These are phyloP conservation scores for Kuschelorhynchus macadamiae DNA, from an alignment of 2,888 invertebrate genomes.

Conservation along the genomic window DNA sequence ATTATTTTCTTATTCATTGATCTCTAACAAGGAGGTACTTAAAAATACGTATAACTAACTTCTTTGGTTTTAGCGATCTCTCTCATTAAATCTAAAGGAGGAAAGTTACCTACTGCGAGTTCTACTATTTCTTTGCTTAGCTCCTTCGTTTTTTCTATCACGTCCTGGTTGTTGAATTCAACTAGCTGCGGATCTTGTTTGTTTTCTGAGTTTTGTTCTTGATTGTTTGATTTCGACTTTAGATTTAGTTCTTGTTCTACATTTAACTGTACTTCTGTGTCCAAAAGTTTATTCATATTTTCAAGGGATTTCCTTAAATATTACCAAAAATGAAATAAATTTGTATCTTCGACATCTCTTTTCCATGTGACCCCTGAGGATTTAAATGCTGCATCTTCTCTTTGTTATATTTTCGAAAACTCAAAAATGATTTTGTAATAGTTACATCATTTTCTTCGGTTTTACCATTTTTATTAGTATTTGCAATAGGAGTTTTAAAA, in stretches of 20 bases:
- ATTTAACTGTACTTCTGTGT: background rate
- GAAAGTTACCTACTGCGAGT: too few species aligned
- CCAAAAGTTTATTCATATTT: background rate
- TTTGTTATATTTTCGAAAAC: too few species aligned
- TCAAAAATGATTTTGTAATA: too few species aligned
- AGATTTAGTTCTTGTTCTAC: background rate
- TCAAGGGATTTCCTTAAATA: background rate
- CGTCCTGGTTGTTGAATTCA: background rate
- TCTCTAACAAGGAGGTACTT: constrained; percentile 8
- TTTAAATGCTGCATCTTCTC: background rate
- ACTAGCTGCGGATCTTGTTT: constrained; percentile 1
- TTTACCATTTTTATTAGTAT: too few species aligned
- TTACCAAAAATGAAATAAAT: constrained; percentile 18
- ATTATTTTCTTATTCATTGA: constrained; percentile 10
- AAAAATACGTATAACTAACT: constrained; percentile 6
- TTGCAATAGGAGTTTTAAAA: too few species aligned
- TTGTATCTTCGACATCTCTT: constrained; percentile 14
- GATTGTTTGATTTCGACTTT: background rate
- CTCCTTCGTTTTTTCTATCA: background rate
- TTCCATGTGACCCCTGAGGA: constrained; percentile 4
- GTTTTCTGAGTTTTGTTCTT: constrained; percentile 2
- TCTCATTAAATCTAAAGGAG: constrained; percentile 1
- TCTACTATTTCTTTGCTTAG: background rate
- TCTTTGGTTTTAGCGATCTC: background rate
- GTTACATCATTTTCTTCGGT: too few species aligned